Evolutionary conservation across 2,113 vertebrate genomes (phyloP), one percentile per base, ranked within the genome.

Genomic region (Hippotragus niger): DNA sequence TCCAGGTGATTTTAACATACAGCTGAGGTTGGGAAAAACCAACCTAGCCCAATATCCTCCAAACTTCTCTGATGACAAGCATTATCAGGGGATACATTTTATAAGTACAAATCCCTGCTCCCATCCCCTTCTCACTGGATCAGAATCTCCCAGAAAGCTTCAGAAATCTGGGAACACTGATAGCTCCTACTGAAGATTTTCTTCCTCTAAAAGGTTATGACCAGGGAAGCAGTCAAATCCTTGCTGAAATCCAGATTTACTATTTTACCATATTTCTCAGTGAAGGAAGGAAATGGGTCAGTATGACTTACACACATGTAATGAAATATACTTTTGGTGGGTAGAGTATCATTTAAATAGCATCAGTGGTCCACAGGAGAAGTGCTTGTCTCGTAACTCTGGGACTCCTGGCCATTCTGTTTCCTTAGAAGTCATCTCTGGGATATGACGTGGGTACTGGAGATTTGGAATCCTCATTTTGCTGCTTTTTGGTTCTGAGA

Each of bases 201-300:
- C 71, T 94, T 84, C 88, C 8, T 91, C 40, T 23, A 83, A 80
- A 92, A 78, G 14, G 25, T 53, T 96, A 53, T 92, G 50, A 64
- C n/a, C 74, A 93, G 64, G 89, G 50, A 80, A 80, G 27, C 57
- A 89, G 50, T 62, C 43, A 95, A 90, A 92, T 60, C 29, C 53
- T 16, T 90, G 40, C 67, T 94, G 67, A 94, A 94, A 88, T 95
- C 3, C 36, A 92, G 60, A 87, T 87, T 92, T 95, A 92, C 67
- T 94, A 17, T 86, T 94, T 90, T 0, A 40, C 33, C 71, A 29
- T 21, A 86, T 94, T 92, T 86, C 60, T 92, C 12, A 87, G 25
- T 87, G 53, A 92, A 89, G 83, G n/a, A 80, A 91, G 33, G 83
- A 85, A 95, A 88, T 89, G 9, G 11, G 19, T 47, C 53, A 67